Evolutionary conservation across 1,140 invertebrate species (phyloP).

Genomic region (Liolophura sinensis): DNA sequence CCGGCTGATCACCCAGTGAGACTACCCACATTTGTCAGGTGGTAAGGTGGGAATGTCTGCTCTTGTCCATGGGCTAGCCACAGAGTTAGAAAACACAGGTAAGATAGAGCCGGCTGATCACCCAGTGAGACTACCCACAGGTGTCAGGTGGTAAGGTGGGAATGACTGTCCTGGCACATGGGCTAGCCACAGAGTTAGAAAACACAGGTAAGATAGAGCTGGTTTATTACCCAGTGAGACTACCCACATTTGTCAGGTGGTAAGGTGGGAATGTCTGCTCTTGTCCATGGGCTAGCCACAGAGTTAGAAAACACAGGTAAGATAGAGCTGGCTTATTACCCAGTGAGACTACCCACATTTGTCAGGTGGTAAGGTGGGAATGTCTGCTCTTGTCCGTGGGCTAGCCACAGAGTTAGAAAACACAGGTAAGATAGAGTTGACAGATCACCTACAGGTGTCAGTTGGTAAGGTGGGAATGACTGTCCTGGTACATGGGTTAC

Average conservation of each 20-base stretch:
- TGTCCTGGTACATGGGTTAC: too few species aligned
- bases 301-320: conserved; percentile 39
- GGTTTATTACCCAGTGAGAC: too few species aligned
- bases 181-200: conserved; percentile 36
- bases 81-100: conserved; percentile 39
- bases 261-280: conserved; percentile 42
- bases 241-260: too few species aligned
- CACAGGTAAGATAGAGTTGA: conserved; percentile 42
- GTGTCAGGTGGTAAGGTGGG: too few species aligned
- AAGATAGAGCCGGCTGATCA: too few species aligned
- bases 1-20: too few species aligned
- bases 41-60: conserved; percentile 44
- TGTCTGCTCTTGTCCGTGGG: conserved; percentile 40
- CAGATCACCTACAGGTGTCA: too few species aligned
- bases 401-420: conserved; percentile 35
- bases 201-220: conserved; percentile 36
- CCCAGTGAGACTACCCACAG: too few species aligned
- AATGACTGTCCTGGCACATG: conserved; percentile 42
- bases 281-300: conserved; percentile 39
- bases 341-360: too few species aligned
- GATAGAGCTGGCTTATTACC: too few species aligned
- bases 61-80: conserved; percentile 38
- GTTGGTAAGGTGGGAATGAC: too few species aligned
- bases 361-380: conserved; percentile 40
- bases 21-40: too few species aligned